Evolutionary conservation across 2,888 invertebrate species (phyloP).

Genomic region (Pedicia rivosa): DNA sequence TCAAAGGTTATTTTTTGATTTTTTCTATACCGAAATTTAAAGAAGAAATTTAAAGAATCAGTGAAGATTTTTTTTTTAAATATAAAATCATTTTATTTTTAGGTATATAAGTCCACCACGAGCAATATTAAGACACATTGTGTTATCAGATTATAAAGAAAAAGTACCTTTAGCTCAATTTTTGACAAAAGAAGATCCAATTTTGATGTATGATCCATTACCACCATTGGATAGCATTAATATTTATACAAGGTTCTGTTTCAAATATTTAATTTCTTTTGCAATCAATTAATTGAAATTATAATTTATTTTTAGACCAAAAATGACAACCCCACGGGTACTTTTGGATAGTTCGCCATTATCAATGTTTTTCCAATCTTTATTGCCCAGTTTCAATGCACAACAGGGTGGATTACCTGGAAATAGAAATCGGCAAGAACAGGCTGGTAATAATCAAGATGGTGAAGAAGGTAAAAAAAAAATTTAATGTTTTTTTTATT

Average conservation of each 20-base stretch:
- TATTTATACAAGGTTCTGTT: conserved; percentile 42
- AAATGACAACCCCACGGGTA: not conserved
- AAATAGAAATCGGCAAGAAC: conserved; percentile 9
- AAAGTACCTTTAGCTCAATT: conserved; percentile 31
- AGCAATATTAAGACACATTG: conserved; percentile 27
- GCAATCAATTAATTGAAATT: not conserved
- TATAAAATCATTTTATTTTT: conserved; percentile 3
- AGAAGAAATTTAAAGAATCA: conserved; percentile 1
- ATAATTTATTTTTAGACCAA: not conserved
- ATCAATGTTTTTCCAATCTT: conserved; percentile 51
- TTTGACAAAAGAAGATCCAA: conserved; percentile 27
- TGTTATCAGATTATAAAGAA: conserved; percentile 33
- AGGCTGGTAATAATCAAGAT: conserved; percentile 11
- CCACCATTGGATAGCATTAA: conserved; percentile 61
- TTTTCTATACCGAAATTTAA: not conserved
- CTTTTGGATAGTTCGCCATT: conserved; percentile 22
- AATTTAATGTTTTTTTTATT: not conserved
- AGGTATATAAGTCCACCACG: conserved; percentile 20
- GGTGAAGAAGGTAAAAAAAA: conserved; percentile 7
- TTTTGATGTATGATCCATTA: conserved; percentile 62
- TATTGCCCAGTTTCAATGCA: conserved; percentile 49
- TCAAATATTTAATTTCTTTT: not conserved
- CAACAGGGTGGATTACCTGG: conserved; percentile 11
- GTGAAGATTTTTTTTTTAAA: not conserved
- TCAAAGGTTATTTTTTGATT: conserved; percentile 43